Base-by-base conservation (phyloP, 1,140 invertebrate species). In the Drosophila kanapiae region DNA sequence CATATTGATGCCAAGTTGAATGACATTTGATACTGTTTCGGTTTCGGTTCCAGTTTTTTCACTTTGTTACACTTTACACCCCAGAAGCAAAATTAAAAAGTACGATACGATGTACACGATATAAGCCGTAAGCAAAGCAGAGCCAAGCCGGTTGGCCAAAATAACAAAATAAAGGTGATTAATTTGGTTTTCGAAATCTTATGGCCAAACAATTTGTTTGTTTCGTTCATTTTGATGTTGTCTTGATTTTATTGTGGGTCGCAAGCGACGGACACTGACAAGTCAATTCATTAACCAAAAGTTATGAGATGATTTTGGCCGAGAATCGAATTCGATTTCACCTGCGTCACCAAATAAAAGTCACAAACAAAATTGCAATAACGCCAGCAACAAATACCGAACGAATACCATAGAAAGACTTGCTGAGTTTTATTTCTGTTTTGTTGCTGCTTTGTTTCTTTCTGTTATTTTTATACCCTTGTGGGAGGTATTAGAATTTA, bases 1-100 rank as follows among this genome's bases (percentile, higher is more conserved):
- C 40, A 48, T 27, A n/a, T 45, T 60, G 53, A 61, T 47, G 57
- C 18, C 81, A 79, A 64, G 82, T 86, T 86, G 82, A 86, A 87
- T 82, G 83, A 86, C 82, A 82, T 85, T 71, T 75, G 75, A 63
- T 58, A 86, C 83, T 86, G 75, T 87, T 86, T 75, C 82, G 63
- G 58, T 79, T 78, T 51, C 49, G 16, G 53, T 74, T 69, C 70
- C 68, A 74, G 70, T 74, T 74, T 72, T 74, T 60, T 42, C 47
- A 48, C 45, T 62, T 48, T 58, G 58, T 78, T 56, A 70, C 49
- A 70, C 69, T 54, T 63, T 71, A 47, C 47, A 53, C 63, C 38
- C 49, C 69, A 18, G 53, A 40, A 35, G 10, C 37, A 71, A 43
- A 59, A 40, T 70, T 58, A 70, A 40, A 29, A 29, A 35, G 53